Evolutionary conservation across 2,888 invertebrate species (phyloP).

Genomic region (Hyles lineata): DNA sequence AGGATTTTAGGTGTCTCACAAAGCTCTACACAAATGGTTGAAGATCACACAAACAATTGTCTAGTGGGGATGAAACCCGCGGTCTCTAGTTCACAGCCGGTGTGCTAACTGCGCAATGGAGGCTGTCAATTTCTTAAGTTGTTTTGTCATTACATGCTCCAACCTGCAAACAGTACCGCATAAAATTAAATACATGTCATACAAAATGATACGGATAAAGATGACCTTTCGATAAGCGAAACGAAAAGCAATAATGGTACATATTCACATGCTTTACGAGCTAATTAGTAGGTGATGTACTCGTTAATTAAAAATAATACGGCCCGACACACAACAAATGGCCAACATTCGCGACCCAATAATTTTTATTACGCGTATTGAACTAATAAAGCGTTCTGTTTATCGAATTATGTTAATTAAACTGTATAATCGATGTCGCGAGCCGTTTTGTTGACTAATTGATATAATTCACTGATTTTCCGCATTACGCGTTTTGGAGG

Average conservation of each 20-base stretch:
- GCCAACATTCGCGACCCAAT: not conserved
- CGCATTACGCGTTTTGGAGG: not conserved
- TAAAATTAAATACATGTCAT: too few relatives aligned
- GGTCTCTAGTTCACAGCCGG: too few relatives aligned
- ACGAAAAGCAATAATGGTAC: not conserved
- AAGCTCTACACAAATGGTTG: too few relatives aligned
- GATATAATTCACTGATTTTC: not conserved
- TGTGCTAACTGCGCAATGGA: too few relatives aligned
- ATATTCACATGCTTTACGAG: not conserved
- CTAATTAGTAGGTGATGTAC: conserved; percentile 8
- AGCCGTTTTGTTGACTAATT: not conserved
- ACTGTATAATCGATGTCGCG: not conserved
- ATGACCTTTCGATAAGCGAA: not conserved
- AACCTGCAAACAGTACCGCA: too few relatives aligned
- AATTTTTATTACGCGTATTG: not conserved
- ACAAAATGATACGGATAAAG: not conserved
- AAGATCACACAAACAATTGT: too few relatives aligned
- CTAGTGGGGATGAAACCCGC: too few relatives aligned
- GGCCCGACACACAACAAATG: not conserved
- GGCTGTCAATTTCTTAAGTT: too few relatives aligned
- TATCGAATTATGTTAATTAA: conserved; percentile 8
- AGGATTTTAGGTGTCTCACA: too few relatives aligned
- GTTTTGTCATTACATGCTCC: too few relatives aligned
- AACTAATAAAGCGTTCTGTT: not conserved
- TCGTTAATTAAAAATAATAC: conserved; percentile 2